Percentiles rank a stretch among this genome's conserved stretches.
Evolutionary conservation across 1,140 invertebrate genomes (phyloP).

Genomic region (Nixonia krombeini): DNA sequence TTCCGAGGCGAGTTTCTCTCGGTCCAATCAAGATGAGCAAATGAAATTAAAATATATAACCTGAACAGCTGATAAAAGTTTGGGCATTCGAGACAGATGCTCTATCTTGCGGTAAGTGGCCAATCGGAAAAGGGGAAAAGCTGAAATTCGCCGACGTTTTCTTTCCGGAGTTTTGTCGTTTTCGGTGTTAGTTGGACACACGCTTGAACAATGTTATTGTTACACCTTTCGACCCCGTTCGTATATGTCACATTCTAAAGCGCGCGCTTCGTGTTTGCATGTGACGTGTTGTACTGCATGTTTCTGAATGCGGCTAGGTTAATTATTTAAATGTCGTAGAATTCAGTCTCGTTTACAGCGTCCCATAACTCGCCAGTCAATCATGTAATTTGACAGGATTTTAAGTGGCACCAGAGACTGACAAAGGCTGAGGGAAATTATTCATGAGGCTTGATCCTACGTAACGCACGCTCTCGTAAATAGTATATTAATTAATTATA

Average conservation of each 20-base stretch:
- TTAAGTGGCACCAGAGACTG: background rate
- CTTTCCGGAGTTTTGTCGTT: background rate
- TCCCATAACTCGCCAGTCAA: background rate
- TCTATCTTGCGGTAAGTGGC: background rate
- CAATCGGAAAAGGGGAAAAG: background rate
- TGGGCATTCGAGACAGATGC: background rate
- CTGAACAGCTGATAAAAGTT: background rate
- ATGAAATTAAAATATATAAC: background rate
- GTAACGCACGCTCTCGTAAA: background rate
- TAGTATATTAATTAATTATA: too few species aligned
- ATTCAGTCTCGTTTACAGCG: background rate
- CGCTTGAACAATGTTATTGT: constrained; percentile 9
- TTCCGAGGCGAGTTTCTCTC: background rate
- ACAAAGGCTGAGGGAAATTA: background rate
- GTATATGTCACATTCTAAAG: constrained; percentile 17
- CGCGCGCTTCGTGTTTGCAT: constrained; percentile 25
- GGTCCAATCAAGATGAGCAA: background rate
- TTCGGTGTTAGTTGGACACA: constrained; percentile 13
- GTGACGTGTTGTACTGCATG: constrained; percentile 20
- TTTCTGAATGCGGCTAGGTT: constrained; percentile 14
- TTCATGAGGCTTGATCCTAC: background rate
- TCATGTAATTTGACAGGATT: background rate
- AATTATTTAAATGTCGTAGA: constrained; percentile 14
- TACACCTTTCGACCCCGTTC: constrained; percentile 13
- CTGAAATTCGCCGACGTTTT: background rate